phyloP scores from a whole-genome alignment of 1,140 invertebrate genomes.

The Panulirus ornatus region DNA sequence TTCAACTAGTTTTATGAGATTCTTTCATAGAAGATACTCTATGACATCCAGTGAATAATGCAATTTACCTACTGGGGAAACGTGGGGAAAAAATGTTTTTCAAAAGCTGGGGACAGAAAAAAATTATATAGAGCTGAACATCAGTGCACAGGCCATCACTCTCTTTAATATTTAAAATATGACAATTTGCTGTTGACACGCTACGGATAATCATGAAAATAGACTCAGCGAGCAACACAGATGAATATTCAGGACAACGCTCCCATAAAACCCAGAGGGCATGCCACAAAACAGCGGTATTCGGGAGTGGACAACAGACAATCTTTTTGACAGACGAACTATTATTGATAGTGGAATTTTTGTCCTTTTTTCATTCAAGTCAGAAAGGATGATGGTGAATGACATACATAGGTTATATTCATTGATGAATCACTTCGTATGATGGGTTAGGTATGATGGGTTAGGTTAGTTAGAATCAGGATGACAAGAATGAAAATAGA shows the following conservation, averaged over 20 bases:
- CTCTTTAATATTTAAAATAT: slow-evolving; percentile 44
- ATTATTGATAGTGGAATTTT: too few species aligned
- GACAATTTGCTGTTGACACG: slow-evolving; percentile 35
- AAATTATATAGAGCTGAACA: not conserved
- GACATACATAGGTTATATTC: too few species aligned
- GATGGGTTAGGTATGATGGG: too few species aligned
- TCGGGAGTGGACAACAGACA: not conserved
- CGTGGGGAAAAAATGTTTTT: not conserved
- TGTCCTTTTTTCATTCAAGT: too few species aligned
- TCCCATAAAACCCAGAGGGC: not conserved
- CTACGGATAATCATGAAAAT: slow-evolving; percentile 33
- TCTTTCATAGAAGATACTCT: not conserved
- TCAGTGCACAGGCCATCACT: slow-evolving; percentile 1
- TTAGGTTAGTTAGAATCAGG: too few species aligned
- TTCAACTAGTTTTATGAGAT: not conserved
- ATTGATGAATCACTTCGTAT: not conserved
- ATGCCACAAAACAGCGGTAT: not conserved
- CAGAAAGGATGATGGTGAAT: too few species aligned
- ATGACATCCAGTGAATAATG: not conserved
- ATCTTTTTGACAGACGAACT: too few species aligned
- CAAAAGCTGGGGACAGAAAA: not conserved
- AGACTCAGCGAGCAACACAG: not conserved
- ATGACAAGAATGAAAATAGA: too few species aligned
- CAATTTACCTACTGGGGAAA: slow-evolving; percentile 4
- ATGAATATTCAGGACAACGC: not conserved